These are phyloP conservation scores for Vidua macroura DNA, from an alignment of 2,113 vertebrate genomes.

Conservation along the genomic window DNA sequence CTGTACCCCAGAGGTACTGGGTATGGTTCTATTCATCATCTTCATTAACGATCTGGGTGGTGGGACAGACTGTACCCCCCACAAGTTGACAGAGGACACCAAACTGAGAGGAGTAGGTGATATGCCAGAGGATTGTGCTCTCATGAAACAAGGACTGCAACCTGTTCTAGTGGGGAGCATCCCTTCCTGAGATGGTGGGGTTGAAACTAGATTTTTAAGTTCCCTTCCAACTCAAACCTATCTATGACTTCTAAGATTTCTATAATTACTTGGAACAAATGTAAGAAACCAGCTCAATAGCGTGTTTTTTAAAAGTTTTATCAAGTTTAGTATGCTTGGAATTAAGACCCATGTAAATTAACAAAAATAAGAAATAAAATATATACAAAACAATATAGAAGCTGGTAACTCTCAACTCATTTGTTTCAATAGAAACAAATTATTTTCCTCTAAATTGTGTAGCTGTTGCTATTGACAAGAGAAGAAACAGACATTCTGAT, in stretches of 20 bases:
- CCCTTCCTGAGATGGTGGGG: too few relatives aligned
- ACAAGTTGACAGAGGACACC: neutral
- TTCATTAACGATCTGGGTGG: neutral
- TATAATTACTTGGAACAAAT: neutral
- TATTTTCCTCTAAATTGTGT: neutral
- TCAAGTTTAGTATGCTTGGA: neutral
- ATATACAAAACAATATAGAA: neutral
- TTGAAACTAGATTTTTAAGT: neutral
- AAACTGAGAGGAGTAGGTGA: neutral
- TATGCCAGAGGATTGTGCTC: neutral
- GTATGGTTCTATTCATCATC: neutral
- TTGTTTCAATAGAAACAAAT: neutral
- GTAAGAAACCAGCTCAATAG: neutral
- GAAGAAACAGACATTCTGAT: neutral
- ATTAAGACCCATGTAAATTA: neutral
- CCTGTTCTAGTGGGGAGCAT: too few relatives aligned
- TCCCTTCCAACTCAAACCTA: neutral
- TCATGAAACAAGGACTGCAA: neutral
- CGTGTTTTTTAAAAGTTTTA: neutral
- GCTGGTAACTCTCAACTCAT: neutral
- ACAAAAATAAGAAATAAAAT: neutral
- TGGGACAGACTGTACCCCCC: neutral
- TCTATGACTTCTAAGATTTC: neutral
- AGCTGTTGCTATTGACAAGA: neutral
- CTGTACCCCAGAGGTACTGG: neutral